Conservation (phyloP, 2,113 vertebrate species). For the Mustela nigripes region DNA sequence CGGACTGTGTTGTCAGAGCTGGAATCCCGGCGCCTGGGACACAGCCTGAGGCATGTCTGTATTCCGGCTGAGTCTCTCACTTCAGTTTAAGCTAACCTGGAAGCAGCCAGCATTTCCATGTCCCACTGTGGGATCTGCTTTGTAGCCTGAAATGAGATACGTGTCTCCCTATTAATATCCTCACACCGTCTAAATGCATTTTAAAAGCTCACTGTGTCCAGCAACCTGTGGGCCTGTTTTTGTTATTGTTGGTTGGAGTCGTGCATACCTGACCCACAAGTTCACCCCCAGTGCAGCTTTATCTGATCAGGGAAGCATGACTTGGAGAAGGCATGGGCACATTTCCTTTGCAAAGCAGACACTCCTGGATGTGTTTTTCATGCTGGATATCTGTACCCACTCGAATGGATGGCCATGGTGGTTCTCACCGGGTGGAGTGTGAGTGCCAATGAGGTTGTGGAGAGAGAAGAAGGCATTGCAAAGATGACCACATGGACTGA, state of each 20-base stretch:
- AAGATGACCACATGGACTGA: not conserved
- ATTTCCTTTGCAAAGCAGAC: constrained; percentile 84
- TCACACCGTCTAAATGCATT: constrained; percentile 86
- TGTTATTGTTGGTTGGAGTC: constrained; percentile 88
- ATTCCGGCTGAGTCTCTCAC: constrained; percentile 35
- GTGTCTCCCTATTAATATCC: constrained; percentile 87
- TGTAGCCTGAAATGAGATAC: constrained; percentile 85
- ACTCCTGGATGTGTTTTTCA: constrained; percentile 77
- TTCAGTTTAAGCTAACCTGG: constrained; percentile 76
- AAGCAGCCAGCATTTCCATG: constrained; percentile 78
- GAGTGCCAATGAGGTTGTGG: constrained; percentile 6
- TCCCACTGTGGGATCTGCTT: constrained; percentile 82
- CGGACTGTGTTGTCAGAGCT: not conserved
- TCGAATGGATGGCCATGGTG: constrained; percentile 79
- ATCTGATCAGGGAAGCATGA: constrained; percentile 86
- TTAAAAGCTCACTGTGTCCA: constrained; percentile 82
- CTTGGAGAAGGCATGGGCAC: constrained; percentile 79
- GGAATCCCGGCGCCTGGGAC: not conserved
- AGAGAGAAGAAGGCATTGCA: constrained; percentile 62
- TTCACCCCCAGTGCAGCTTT: constrained; percentile 84
- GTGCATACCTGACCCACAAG: constrained; percentile 85
- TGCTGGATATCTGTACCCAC: constrained; percentile 80
- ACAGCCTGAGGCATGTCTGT: not conserved
- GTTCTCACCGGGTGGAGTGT: not conserved
- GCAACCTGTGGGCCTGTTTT: constrained; percentile 83